A percentile compares a stretch with the other conserved stretches of the same genome.
phyloP scores from a whole-genome alignment of 2,888 invertebrate genomes.

The Caradrina clavipalpis region DNA sequence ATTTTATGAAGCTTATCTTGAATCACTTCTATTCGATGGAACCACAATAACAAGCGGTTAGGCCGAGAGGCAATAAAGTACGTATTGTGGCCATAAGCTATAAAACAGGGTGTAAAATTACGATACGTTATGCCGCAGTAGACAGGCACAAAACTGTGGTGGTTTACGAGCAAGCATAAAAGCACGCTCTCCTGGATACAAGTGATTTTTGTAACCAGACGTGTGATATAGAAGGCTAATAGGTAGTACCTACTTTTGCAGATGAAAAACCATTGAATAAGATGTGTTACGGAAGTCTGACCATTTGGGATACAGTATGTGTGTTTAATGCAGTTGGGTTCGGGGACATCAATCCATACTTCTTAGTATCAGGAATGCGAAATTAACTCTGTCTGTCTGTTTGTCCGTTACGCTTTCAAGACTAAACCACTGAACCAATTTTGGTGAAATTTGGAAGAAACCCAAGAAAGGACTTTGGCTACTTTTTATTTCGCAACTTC shows the following conservation, averaged over 20 bases:
- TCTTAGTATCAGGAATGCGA: too few relatives aligned
- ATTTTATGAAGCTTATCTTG: constrained; percentile 9
- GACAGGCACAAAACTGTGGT: constrained; percentile 37
- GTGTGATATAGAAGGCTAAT: neutral
- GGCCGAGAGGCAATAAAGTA: constrained; percentile 39
- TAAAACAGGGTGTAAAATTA: constrained; percentile 47
- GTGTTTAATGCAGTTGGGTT: too few relatives aligned
- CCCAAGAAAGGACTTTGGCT: too few relatives aligned
- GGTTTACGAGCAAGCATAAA: constrained; percentile 51
- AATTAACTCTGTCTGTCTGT: too few relatives aligned
- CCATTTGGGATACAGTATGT: neutral
- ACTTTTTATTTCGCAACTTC: too few relatives aligned
- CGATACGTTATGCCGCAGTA: constrained; percentile 36
- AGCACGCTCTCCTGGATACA: constrained; percentile 1
- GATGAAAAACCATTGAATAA: neutral
- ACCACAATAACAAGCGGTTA: constrained; percentile 30
- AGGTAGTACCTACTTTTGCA: neutral
- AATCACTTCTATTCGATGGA: constrained; percentile 24
- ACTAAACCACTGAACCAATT: too few relatives aligned
- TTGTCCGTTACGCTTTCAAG: too few relatives aligned
- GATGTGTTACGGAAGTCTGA: neutral
- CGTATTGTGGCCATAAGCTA: constrained; percentile 46
- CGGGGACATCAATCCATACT: too few relatives aligned
- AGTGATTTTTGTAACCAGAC: constrained; percentile 33
- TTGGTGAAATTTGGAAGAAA: too few relatives aligned